Conservation (phyloP, 2,113 vertebrate genomes). For the Epinephelus moara region DNA sequence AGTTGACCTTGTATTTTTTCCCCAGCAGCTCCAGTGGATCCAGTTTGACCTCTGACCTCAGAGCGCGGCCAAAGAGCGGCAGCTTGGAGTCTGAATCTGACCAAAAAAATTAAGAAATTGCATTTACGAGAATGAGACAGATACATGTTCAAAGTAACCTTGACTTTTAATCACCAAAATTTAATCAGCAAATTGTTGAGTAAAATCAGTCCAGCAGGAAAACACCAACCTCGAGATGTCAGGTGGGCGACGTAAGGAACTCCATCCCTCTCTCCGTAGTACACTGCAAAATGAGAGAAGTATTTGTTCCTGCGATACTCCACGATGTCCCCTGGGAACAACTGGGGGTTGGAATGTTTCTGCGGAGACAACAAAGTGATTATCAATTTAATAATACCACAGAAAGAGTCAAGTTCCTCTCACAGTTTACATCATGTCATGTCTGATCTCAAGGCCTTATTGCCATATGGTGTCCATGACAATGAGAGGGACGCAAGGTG, state of each 20-base stretch:
- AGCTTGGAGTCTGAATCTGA: slow-evolving; percentile 83
- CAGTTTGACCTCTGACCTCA: slow-evolving; percentile 83
- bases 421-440: too few species aligned
- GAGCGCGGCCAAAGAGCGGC: slow-evolving; percentile 81
- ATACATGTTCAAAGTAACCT: too few species aligned
- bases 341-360: slow-evolving; percentile 69
- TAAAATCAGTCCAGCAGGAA: not conserved
- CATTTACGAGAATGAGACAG: too few species aligned
- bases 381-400: too few species aligned
- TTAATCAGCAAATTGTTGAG: too few species aligned
- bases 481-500: too few species aligned
- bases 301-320: slow-evolving; percentile 85
- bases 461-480: too few species aligned
- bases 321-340: slow-evolving; percentile 85
- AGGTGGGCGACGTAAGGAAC: slow-evolving; percentile 86
- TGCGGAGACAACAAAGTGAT: slow-evolving; percentile 24
- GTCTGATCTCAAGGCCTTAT: too few species aligned
- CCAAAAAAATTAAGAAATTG: too few species aligned
- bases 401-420: too few species aligned
- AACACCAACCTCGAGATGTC: slow-evolving; percentile 77
- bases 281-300: slow-evolving; percentile 85
- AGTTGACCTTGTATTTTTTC: slow-evolving; percentile 76
- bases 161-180: too few species aligned
- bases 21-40: slow-evolving; percentile 83
- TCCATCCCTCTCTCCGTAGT: slow-evolving; percentile 84